Conservation (phyloP, 1,140 invertebrate species). For the Coptotermes formosanus region DNA sequence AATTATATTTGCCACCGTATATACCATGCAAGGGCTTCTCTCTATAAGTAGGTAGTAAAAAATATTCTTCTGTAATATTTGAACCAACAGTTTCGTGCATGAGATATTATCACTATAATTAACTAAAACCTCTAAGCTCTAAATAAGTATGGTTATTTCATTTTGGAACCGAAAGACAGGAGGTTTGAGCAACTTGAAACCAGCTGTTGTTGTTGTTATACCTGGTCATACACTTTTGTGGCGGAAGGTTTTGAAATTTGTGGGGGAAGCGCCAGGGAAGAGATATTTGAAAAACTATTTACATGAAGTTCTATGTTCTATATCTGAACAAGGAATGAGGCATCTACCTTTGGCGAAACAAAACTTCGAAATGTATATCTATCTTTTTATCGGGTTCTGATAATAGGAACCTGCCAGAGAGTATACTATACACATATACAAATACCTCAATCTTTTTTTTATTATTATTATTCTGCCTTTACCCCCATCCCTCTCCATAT, state of each 20-base stretch:
- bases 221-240: background rate
- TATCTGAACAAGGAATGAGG: background rate
- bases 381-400: background rate
- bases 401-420: background rate
- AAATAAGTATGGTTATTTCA: too few species aligned
- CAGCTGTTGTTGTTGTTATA: too few species aligned
- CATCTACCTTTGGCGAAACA: background rate
- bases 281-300: constrained; percentile 1
- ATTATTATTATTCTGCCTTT: constrained; percentile 14
- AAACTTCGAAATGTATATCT: background rate
- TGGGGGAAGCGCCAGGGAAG: background rate
- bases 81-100: too few species aligned
- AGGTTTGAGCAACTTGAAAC: too few species aligned
- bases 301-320: background rate
- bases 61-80: too few species aligned
- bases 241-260: background rate
- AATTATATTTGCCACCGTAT: too few species aligned
- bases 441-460: background rate
- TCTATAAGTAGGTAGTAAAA: too few species aligned
- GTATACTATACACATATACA: constrained; percentile 1
- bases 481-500: background rate
- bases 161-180: too few species aligned
- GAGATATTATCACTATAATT: too few species aligned
- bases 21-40: too few species aligned
- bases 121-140: too few species aligned